phyloP scores from a whole-genome alignment of 2,113 vertebrate species.

The Nycticorax nycticorax region DNA sequence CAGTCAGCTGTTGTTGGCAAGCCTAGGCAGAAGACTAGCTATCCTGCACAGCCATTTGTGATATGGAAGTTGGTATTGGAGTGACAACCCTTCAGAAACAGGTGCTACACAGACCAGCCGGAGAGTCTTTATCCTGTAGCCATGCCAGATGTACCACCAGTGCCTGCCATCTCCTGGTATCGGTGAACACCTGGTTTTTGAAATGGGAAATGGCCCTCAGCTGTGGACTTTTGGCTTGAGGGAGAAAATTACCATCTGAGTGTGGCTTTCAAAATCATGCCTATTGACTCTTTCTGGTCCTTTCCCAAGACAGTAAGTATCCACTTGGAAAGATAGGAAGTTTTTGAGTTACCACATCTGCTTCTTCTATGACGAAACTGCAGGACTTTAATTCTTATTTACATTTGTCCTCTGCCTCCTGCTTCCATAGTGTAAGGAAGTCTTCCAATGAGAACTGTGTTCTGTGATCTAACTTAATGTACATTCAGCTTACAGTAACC shows the following conservation, averaged over 20 bases:
- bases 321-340: not conserved
- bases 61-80: not conserved
- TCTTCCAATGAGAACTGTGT: not conserved
- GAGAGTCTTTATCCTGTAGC: not conserved
- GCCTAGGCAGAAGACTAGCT: not conserved
- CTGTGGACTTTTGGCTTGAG: not conserved
- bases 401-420: not conserved
- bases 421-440: not conserved
- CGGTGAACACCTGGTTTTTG: not conserved
- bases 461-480: not conserved
- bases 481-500: not conserved
- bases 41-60: not conserved
- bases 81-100: not conserved
- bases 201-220: not conserved
- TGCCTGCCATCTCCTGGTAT: not conserved
- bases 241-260: not conserved
- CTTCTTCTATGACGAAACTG: not conserved
- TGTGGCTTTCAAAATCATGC: not conserved
- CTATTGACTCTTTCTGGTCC: not conserved
- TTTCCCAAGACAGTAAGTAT: not conserved
- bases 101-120: not conserved
- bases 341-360: not conserved
- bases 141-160: not conserved
- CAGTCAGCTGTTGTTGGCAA: not conserved
- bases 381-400: not conserved